Conservation (phyloP, 1,140 invertebrate species). For the Sitophilus oryzae region DNA sequence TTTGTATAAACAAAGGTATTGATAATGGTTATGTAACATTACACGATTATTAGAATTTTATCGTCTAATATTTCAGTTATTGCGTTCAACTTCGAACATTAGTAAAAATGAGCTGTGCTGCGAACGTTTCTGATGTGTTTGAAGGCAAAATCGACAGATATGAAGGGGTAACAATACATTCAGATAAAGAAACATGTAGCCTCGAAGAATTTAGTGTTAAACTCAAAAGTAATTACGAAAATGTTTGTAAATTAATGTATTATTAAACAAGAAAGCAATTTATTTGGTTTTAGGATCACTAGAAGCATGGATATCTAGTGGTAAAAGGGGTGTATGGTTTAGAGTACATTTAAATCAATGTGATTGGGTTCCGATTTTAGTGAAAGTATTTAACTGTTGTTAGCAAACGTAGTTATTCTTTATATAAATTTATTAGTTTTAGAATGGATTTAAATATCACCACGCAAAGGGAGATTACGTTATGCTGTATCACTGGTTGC, state of each 20-base stretch:
- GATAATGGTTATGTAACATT: too few species aligned
- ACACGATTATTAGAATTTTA: too few species aligned
- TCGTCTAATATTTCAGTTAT: too few species aligned
- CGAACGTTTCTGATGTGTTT: slow-evolving; percentile 39
- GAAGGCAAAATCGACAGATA: slow-evolving; percentile 59
- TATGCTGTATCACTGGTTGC: slow-evolving; percentile 76
- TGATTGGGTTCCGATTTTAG: slow-evolving; percentile 71
- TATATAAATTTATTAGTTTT: slow-evolving; percentile 31
- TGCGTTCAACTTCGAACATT: neutral
- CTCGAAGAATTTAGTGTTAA: slow-evolving; percentile 48
- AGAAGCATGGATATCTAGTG: slow-evolving; percentile 58
- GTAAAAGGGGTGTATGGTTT: slow-evolving; percentile 77
- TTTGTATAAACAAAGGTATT: too few species aligned
- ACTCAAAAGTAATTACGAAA: slow-evolving; percentile 50
- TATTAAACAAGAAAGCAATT: too few species aligned
- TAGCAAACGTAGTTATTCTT: slow-evolving; percentile 7
- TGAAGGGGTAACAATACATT: slow-evolving; percentile 63
- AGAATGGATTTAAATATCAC: slow-evolving; percentile 82
- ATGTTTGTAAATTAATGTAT: neutral
- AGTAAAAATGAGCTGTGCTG: neutral
- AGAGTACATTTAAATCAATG: slow-evolving; percentile 63
- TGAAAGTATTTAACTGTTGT: slow-evolving; percentile 50
- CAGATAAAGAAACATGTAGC: slow-evolving; percentile 52
- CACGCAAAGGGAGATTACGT: slow-evolving; percentile 74
- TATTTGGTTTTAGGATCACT: slow-evolving; percentile 60